Evolutionary conservation across 2,797 vertebrate genomes (phyloP), one percentile per base, ranked within the genome.

Genomic region (Cynodonichthys magdalenae): DNA sequence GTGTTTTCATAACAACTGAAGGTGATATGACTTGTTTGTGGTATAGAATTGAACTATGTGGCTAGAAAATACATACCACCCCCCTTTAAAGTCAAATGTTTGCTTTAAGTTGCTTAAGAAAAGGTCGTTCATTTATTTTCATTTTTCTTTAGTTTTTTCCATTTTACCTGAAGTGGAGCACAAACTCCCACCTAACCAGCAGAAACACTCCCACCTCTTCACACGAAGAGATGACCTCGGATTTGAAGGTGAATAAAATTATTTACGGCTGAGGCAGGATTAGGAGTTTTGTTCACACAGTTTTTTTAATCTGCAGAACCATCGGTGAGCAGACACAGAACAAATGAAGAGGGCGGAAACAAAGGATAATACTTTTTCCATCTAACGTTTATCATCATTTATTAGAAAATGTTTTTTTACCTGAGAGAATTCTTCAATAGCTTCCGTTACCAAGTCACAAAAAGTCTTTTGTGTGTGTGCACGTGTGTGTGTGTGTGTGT

Each of bases 351-450:
- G 69, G 81, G 85, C 86, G 36, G 36, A 74, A 77, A 73, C 80
- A 91, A 90, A 86, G 83, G 82, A 77, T 89, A 91, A 90, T 85
- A 84, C 20, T 10, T 55, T 82, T 88, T 92, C 76, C 74, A 81
- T 92, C 91, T 92, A 90, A 85, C 81, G 83, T 92, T 92, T 86
- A 89, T 90, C 88, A 90, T 92, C 81, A 85, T 93, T 93, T 93
- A 92, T 93, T 92, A 87, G 85, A 91, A 92, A 92, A 91, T 82
- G 78, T 85, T 89, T 70, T 91, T 93, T 92, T 93, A 93, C 93
- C 92, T 93, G 93, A 94, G 93, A 93, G 92, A 92, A 92, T 93
- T 90, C 90, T 92, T 94, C 92, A 93, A 90, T 90, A 91, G 83
- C 89, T 91, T 92, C 90, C 83, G 90, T 89, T 90, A 83, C 83